phyloP scores from a whole-genome alignment of 2,797 vertebrate genomes.

The Luscinia megarhynchos region DNA sequence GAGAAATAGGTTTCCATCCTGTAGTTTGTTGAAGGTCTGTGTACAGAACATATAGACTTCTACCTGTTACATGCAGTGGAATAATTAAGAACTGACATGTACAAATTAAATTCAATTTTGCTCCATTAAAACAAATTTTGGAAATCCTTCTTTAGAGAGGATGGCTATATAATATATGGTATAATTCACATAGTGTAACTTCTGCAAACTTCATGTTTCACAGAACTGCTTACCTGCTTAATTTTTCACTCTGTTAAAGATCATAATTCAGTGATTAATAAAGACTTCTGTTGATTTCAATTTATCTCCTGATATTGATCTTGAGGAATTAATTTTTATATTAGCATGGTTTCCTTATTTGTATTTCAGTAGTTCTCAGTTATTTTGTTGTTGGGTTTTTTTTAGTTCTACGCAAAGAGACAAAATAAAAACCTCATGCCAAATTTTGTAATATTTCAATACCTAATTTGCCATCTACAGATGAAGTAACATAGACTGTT shows the following conservation, averaged over 20 bases:
- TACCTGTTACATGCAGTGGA: not conserved
- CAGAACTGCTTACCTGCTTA: not conserved
- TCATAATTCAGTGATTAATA: not conserved
- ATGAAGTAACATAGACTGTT: not conserved
- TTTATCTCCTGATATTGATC: not conserved
- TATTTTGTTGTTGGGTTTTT: rapidly evolving
- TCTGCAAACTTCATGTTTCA: not conserved
- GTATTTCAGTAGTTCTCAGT: not conserved
- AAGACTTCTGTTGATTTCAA: not conserved
- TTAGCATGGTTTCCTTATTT: not conserved
- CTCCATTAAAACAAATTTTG: not conserved
- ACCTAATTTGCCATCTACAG: not conserved
- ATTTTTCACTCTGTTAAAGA: not conserved
- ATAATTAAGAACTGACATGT: not conserved
- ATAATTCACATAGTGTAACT: not conserved
- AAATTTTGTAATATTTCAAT: not conserved
- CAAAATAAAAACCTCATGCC: not conserved
- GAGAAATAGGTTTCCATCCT: constrained; percentile 2
- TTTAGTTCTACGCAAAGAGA: not conserved
- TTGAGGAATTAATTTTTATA: not conserved
- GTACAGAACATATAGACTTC: not conserved
- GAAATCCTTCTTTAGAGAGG: not conserved
- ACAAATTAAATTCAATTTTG: not conserved
- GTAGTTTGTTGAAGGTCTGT: not conserved
- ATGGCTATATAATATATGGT: not conserved